Conservation (phyloP, 2,888 invertebrate species). For the Ophion ventricosus region DNA sequence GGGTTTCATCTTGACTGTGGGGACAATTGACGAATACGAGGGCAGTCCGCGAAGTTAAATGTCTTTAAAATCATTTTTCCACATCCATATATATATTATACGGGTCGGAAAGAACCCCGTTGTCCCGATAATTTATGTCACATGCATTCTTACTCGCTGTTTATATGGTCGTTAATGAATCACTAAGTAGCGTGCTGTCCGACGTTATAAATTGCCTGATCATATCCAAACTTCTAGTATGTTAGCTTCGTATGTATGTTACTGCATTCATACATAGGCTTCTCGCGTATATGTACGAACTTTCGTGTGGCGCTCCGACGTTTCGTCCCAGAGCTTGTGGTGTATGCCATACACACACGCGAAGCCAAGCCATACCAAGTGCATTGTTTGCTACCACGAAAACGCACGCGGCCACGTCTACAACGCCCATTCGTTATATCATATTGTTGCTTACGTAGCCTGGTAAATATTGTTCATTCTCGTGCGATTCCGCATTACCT, state of each 20-base stretch:
- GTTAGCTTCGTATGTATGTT: constrained; percentile 32
- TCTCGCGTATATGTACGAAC: constrained; percentile 24
- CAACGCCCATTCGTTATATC: constrained; percentile 34
- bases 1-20: no score
- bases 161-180: constrained; percentile 68
- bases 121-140: constrained; percentile 67
- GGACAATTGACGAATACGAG: not conserved
- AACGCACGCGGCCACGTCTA: constrained; percentile 16
- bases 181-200: constrained; percentile 68
- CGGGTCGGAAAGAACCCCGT: constrained; percentile 39
- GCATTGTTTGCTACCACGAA: constrained; percentile 16
- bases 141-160: constrained; percentile 68
- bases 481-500: not conserved
- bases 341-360: constrained; percentile 50
- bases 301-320: constrained; percentile 38
- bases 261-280: constrained; percentile 9
- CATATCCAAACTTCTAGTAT: constrained; percentile 65
- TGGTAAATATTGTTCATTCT: not conserved
- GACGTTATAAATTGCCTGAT: constrained; percentile 67
- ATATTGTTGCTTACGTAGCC: not conserved
- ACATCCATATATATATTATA: not conserved
- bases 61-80: not conserved
- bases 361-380: constrained; percentile 34
- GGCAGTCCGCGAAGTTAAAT: not conserved
- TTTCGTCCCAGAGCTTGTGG: constrained; percentile 40